Evolutionary conservation across 53 echinoderm and acorn worm genomes (phyloP), one percentile per base, ranked within the genome.

Genomic region (Mesocentrotus franciscanus): DNA sequence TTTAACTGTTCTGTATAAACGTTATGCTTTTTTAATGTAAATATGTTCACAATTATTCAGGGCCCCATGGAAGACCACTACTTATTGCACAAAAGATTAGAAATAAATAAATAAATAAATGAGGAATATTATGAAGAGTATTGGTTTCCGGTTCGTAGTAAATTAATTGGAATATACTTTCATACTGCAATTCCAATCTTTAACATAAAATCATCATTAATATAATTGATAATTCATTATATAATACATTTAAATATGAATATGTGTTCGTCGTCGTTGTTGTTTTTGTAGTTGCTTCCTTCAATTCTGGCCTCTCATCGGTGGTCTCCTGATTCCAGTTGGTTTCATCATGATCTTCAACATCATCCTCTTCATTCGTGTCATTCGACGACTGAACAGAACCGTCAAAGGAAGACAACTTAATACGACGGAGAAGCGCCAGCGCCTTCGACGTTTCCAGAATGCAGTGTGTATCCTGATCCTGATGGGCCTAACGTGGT

Each of bases 271-370:
- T 90, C 32, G 32, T 74, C 36, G 11, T 84, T 20, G 36, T 24
- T 22, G 36, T 22, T 20, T 17, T 30, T 18, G 17, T 4, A 92
- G 92, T 56, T 92, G 92, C 56, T 92, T 92, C 30, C 74, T 92
- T 1, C 6, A 0, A 75, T 74, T 75, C 56, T 95, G 34, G 91
- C 92, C 92, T 55, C 56, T 92, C 14, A 74, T 92, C 9, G 76
- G 58, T 56, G 92, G 92, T 24, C 56, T 92, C 9, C 92, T 92
- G 9, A 56, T 74, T 26, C 92, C 92, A 36, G 29, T 92, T 56
- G 92, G 56, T 6, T 18, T 92, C 26, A 92, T 92, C 57, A 92
- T 92, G 92, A 92, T 92, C 24, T 92, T 92, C 76, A 92, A 92
- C 58, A 4, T 92, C 8, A 57, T 92, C 0, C 56, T 92, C 92